Evolutionary conservation across 1,140 invertebrate species (phyloP).

Genomic region (Stegodyphus mimosarum): DNA sequence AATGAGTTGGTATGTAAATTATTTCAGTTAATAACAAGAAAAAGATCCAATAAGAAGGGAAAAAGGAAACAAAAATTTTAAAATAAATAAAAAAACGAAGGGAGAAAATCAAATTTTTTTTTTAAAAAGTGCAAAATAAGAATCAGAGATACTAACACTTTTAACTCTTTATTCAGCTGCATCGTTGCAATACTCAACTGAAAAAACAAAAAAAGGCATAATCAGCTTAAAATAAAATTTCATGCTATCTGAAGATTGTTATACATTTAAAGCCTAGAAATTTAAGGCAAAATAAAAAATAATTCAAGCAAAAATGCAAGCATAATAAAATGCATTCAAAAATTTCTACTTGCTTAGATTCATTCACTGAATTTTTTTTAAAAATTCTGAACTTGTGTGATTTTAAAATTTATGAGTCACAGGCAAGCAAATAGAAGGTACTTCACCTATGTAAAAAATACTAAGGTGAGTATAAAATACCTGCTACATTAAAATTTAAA

Average conservation of each 20-base stretch:
- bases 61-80: no score
- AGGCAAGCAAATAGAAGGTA: background rate
- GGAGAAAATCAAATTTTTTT: background rate
- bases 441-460: slow-evolving; percentile 3
- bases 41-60: background rate
- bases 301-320: background rate
- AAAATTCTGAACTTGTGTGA: background rate
- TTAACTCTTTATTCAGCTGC: slow-evolving; percentile 21
- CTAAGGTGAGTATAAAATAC: background rate
- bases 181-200: slow-evolving; percentile 41
- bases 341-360: background rate
- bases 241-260: background rate
- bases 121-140: slow-evolving; percentile 17
- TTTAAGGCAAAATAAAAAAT: background rate
- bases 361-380: background rate
- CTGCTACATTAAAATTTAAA: no score
- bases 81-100: background rate
- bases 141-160: slow-evolving; percentile 32
- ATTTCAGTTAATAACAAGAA: background rate
- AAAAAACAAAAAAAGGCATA: slow-evolving; percentile 19
- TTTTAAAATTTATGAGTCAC: no score
- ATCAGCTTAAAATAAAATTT: background rate
- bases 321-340: background rate
- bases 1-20: no score
- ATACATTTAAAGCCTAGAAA: background rate